These are phyloP conservation scores for Pollachius pollachius DNA, from an alignment of 2,113 vertebrate genomes.

Conservation along the genomic window DNA sequence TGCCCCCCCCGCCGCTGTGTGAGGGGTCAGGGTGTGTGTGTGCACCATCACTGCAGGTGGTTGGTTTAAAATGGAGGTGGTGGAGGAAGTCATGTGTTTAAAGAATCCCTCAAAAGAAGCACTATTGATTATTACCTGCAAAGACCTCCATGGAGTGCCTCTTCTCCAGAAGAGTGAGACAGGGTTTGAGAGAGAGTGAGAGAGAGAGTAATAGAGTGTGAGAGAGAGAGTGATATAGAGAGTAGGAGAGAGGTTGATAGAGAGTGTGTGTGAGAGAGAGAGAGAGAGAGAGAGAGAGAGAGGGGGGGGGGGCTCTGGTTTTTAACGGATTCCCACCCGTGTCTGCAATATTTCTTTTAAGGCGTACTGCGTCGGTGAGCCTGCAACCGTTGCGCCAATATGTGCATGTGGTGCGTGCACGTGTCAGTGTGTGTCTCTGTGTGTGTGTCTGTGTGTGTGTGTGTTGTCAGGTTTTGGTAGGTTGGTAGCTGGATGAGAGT, in stretches of 20 bases:
- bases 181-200: conserved; percentile 2
- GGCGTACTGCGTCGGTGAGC: too few relatives aligned
- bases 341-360: too few relatives aligned
- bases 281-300: too few relatives aligned
- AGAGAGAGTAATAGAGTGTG: conserved; percentile 2
- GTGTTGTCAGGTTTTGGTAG: conserved; percentile 38
- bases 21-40: background rate
- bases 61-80: background rate
- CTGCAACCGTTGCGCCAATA: too few relatives aligned
- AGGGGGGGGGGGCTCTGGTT: too few relatives aligned
- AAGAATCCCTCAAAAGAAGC: conserved; percentile 40
- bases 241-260: too few relatives aligned
- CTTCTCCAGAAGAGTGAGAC: conserved; percentile 6
- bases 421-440: conserved; percentile 20
- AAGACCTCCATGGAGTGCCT: conserved; percentile 22
- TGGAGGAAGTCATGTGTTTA: conserved; percentile 8
- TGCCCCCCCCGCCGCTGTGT: background rate
- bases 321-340: too few relatives aligned
- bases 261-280: too few relatives aligned
- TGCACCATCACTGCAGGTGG: background rate
- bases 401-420: conserved; percentile 8
- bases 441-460: conserved; percentile 25
- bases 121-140: conserved; percentile 55
- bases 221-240: too few relatives aligned
- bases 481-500: conserved; percentile 29